These are phyloP conservation scores for Idris sp. DNA, from an alignment of 1,140 invertebrate species.

Conservation along the genomic window DNA sequence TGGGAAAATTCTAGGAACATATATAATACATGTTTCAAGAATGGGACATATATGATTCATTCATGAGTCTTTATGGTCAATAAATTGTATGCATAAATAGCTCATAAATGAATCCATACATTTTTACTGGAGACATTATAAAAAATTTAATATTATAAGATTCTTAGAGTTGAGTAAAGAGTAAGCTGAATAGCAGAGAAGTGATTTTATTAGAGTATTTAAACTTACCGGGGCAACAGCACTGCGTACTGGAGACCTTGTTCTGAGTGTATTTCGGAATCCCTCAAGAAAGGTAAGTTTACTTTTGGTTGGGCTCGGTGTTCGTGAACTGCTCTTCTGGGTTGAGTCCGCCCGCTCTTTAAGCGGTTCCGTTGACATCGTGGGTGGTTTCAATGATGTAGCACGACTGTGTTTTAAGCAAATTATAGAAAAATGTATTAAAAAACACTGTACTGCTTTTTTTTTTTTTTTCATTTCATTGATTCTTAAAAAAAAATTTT, in stretches of 20 bases:
- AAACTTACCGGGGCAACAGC: conserved; percentile 73
- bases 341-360: conserved; percentile 70
- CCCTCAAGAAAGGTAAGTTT: conserved; percentile 82
- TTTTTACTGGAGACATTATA: too few species aligned
- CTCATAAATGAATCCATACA: too few species aligned
- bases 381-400: conserved; percentile 61
- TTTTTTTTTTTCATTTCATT: too few species aligned
- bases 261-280: conserved; percentile 80
- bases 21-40: too few species aligned
- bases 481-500: too few species aligned
- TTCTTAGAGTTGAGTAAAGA: too few species aligned
- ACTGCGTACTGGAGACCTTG: conserved; percentile 74
- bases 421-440: conserved; percentile 73
- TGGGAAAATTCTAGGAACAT: too few species aligned
- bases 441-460: conserved; percentile 71
- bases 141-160: too few species aligned
- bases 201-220: too few species aligned
- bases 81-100: too few species aligned
- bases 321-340: conserved; percentile 70
- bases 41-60: too few species aligned
- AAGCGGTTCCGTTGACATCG: conserved; percentile 12
- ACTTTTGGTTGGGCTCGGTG: conserved; percentile 81
- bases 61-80: too few species aligned
- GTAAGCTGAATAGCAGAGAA: background rate
- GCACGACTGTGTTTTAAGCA: conserved; percentile 75